Evolutionary conservation across 1,140 invertebrate species (phyloP).

Genomic region (Caerostris extrusa): DNA sequence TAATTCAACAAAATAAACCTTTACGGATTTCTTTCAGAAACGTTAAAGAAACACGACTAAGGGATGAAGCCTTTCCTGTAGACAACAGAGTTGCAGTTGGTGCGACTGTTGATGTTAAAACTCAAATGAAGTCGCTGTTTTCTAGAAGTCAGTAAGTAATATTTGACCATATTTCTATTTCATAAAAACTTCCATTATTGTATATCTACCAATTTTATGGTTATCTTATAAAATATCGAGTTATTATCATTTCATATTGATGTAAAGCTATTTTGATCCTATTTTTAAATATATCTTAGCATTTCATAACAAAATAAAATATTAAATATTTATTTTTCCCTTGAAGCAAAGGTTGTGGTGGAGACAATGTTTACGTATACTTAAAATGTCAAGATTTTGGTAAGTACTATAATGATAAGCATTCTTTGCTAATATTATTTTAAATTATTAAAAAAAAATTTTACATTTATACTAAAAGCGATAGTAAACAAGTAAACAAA

Average conservation of each 20-base stretch:
- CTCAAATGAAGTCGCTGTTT: conserved; percentile 70
- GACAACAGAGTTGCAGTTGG: conserved; percentile 64
- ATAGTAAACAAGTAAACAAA: too few species aligned
- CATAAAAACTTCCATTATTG: background rate
- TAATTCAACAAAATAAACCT: background rate
- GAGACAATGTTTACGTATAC: conserved; percentile 68
- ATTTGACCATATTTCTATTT: background rate
- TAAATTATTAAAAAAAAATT: too few species aligned
- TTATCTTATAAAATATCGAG: too few species aligned
- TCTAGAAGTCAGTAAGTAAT: conserved; percentile 65
- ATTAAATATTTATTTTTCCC: background rate
- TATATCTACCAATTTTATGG: too few species aligned
- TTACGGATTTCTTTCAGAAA: background rate
- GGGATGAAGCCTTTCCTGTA: conserved; percentile 68
- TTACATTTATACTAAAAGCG: too few species aligned
- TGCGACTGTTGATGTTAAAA: conserved; percentile 45
- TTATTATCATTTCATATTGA: too few species aligned
- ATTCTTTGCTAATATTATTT: too few species aligned
- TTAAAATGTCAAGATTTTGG: conserved; percentile 71
- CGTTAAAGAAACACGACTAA: conserved; percentile 77
- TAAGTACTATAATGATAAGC: background rate
- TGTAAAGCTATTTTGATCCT: too few species aligned
- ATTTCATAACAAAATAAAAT: background rate
- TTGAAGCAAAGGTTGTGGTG: conserved; percentile 74
- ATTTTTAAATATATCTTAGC: background rate